phyloP scores from a whole-genome alignment of 2,113 vertebrate genomes.

The Sterrhoptilus dennistouni region DNA sequence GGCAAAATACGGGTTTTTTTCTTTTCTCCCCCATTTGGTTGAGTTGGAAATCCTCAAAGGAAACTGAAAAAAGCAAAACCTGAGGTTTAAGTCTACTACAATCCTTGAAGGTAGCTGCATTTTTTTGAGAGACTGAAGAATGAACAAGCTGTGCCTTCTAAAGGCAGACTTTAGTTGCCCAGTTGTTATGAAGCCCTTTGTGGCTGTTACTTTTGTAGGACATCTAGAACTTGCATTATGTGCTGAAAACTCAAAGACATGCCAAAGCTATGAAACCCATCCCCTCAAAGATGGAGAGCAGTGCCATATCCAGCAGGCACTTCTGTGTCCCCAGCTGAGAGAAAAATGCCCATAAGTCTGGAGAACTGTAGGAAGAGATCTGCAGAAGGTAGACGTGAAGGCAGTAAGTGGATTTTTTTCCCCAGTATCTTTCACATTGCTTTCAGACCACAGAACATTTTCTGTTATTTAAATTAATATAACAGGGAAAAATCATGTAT shows the following conservation, averaged over 20 bases:
- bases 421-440: background rate
- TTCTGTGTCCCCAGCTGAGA: background rate
- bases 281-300: background rate
- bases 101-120: background rate
- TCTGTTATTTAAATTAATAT: background rate
- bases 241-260: background rate
- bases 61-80: background rate
- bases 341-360: background rate
- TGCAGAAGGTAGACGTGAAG: background rate
- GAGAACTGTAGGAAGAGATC: background rate
- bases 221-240: fast-evolving
- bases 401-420: background rate
- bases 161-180: background rate
- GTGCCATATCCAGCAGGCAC: background rate
- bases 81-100: background rate
- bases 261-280: background rate
- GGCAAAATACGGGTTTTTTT: fast-evolving
- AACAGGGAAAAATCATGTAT: background rate
- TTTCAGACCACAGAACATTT: background rate
- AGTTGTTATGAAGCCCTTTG: background rate
- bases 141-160: background rate
- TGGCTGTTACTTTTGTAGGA: background rate
- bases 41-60: background rate
- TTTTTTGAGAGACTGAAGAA: background rate
- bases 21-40: background rate